phyloP scores from a whole-genome alignment of 2,888 invertebrate species.

The Drosophila eohydei region DNA sequence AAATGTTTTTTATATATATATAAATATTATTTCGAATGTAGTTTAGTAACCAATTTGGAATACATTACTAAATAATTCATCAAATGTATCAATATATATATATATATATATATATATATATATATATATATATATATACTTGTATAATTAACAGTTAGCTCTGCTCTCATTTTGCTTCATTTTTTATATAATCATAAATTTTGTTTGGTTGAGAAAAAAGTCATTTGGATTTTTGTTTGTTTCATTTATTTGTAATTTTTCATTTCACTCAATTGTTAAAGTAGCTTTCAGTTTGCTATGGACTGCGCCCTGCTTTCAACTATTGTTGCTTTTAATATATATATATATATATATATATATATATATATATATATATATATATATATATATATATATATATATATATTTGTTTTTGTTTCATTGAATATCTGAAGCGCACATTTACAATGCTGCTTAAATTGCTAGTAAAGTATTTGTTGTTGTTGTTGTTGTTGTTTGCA shows the following conservation, averaged over 20 bases:
- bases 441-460: conserved; percentile 78
- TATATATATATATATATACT: conserved; percentile 25
- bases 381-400: conserved; percentile 13
- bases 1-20: conserved; percentile 4
- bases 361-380: conserved; percentile 1
- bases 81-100: conserved; percentile 15
- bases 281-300: conserved; percentile 62
- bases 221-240: conserved; percentile 53
- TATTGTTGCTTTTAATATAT: conserved; percentile 35
- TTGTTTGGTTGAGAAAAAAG: conserved; percentile 65
- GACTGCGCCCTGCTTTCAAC: conserved; percentile 58
- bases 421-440: conserved; percentile 72
- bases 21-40: conserved; percentile 14
- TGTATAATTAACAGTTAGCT: conserved; percentile 26
- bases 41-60: conserved; percentile 42
- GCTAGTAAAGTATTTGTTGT: conserved; percentile 62
- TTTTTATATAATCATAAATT: not conserved
- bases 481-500: conserved; percentile 15
- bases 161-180: conserved; percentile 21
- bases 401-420: conserved; percentile 43
- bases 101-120: conserved; percentile 19
- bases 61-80: conserved; percentile 37
- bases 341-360: not conserved
- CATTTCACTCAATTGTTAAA: conserved; percentile 59
- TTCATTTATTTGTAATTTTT: conserved; percentile 52